Conservation (phyloP, 2,888 invertebrate genomes). For the Prenolepis imparis region DNA sequence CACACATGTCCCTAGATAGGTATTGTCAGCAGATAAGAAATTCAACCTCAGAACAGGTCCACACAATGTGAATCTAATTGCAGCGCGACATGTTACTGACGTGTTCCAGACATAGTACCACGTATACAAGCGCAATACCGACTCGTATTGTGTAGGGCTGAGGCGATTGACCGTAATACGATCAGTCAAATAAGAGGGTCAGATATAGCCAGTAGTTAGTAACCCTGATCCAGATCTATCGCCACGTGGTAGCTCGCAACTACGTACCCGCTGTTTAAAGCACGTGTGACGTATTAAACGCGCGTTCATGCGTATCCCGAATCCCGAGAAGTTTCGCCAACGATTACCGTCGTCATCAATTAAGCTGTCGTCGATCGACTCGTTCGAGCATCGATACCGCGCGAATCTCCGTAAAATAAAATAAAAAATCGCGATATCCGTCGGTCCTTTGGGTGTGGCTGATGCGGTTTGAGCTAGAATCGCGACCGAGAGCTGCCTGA, state of each 20-base stretch:
- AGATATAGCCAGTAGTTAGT: constrained; percentile 83
- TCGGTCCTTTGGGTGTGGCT: constrained; percentile 50
- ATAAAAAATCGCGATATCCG: constrained; percentile 14
- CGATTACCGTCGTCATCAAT: neutral
- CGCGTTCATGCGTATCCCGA: neutral
- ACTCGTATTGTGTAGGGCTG: constrained; percentile 74
- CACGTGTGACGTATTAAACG: constrained; percentile 62
- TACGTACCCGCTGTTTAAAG: constrained; percentile 42
- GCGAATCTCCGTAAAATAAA: neutral
- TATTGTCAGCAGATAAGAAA: constrained; percentile 47
- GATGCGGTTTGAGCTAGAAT: constrained; percentile 35
- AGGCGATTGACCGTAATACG: constrained; percentile 84
- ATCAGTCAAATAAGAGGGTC: constrained; percentile 85
- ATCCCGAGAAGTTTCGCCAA: neutral
- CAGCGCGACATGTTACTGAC: constrained; percentile 76
- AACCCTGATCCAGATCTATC: constrained; percentile 86
- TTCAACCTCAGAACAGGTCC: constrained; percentile 55
- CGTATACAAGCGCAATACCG: constrained; percentile 54
- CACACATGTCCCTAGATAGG: neutral
- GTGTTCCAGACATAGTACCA: constrained; percentile 76
- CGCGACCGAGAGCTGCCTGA: constrained; percentile 37
- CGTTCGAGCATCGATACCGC: constrained; percentile 9
- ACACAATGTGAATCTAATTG: constrained; percentile 77
- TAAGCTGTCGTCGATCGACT: neutral
- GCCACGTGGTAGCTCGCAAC: constrained; percentile 81